Evolutionary conservation across 2,797 vertebrate genomes (phyloP).

Genomic region (Acrocephalus scirpaceus): DNA sequence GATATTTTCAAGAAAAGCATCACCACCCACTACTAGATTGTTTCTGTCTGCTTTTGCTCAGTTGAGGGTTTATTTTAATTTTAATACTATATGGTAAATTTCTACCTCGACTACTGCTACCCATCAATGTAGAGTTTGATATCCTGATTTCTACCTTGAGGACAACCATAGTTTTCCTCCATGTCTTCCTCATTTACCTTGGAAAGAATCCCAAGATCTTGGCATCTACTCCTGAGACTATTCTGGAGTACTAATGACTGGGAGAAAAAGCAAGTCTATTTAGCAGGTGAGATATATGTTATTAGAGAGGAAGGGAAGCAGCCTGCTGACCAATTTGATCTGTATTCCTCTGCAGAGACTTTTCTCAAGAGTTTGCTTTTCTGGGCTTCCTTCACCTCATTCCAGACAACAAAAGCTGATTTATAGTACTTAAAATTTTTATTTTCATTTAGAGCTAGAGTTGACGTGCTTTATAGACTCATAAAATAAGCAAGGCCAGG

Average conservation of each 20-base stretch:
- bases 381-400: neutral
- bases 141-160: neutral
- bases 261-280: neutral
- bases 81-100: neutral
- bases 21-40: neutral
- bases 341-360: neutral
- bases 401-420: neutral
- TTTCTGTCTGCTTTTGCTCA: neutral
- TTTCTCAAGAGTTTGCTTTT: neutral
- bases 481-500: neutral
- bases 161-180: neutral
- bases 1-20: neutral
- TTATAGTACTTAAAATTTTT: neutral
- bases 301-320: neutral
- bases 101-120: neutral
- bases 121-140: neutral
- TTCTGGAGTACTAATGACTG: neutral
- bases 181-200: neutral
- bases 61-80: neutral
- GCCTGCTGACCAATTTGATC: neutral
- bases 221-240: neutral
- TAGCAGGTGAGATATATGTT: neutral
- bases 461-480: neutral
- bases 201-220: neutral
- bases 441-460: neutral